phyloP scores from a whole-genome alignment of 2,888 invertebrate species.

The Anarsia innoxiella region DNA sequence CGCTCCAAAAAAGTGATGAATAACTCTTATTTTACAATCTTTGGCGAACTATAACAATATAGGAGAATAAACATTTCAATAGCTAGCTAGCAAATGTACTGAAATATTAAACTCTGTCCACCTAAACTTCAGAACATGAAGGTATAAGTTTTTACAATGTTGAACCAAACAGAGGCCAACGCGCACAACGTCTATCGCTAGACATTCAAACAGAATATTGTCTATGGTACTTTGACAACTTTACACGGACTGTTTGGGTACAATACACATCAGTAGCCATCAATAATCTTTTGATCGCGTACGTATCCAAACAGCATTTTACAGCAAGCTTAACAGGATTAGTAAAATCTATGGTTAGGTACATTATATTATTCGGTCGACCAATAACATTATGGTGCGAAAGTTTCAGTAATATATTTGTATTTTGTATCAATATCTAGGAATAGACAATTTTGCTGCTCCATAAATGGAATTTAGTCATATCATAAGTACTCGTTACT shows the following conservation, averaged over 20 bases:
- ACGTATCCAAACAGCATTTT: too few relatives aligned
- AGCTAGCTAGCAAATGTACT: slow-evolving; percentile 48
- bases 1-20: slow-evolving; percentile 52
- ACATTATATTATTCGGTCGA: too few relatives aligned
- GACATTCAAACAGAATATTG: neutral
- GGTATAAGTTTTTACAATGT: slow-evolving; percentile 10
- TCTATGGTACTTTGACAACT: neutral
- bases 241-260: slow-evolving; percentile 1
- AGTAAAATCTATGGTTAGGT: too few relatives aligned
- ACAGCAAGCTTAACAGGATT: too few relatives aligned
- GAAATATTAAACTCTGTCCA: slow-evolving; percentile 22
- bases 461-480: slow-evolving; percentile 4
- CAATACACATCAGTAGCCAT: too few relatives aligned
- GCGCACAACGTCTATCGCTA: neutral
- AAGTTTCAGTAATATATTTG: too few relatives aligned
- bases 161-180: slow-evolving; percentile 3
- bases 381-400: too few relatives aligned
- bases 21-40: slow-evolving; percentile 61
- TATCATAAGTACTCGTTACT: slow-evolving; percentile 13
- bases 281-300: too few relatives aligned
- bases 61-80: slow-evolving; percentile 50
- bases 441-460: slow-evolving; percentile 1
- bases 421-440: neutral
- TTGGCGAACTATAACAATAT: slow-evolving; percentile 71
- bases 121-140: slow-evolving; percentile 10